phyloP scores from a whole-genome alignment of 2,113 vertebrate species.

The Aplodontia rufa region DNA sequence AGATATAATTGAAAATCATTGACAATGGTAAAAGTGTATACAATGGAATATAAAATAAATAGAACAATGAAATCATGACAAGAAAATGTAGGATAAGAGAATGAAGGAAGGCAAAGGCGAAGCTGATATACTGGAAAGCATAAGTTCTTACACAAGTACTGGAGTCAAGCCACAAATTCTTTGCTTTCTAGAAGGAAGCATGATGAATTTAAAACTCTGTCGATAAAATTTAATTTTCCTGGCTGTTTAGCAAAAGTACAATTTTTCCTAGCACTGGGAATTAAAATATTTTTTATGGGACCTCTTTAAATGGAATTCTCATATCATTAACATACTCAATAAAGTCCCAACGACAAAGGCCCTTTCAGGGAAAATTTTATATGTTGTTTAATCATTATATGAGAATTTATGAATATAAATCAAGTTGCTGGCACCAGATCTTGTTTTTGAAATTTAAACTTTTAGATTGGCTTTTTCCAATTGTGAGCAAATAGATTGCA shows the following conservation, averaged over 20 bases:
- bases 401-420: neutral
- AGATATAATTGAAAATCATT: neutral
- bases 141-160: neutral
- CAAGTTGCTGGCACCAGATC: neutral
- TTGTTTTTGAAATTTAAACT: neutral
- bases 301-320: neutral
- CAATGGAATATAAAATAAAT: neutral
- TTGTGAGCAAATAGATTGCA: neutral
- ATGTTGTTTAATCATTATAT: neutral
- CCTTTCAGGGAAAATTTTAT: neutral
- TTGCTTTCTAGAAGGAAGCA: neutral
- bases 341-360: neutral
- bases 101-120: neutral
- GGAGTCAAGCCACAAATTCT: neutral
- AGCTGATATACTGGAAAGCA: neutral
- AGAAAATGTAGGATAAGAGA: neutral
- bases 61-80: neutral
- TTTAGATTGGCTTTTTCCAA: neutral
- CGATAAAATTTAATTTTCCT: slow-evolving; percentile 1
- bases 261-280: neutral
- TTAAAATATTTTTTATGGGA: neutral
- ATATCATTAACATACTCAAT: neutral
- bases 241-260: neutral
- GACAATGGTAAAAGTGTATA: neutral
- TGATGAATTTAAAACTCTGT: neutral